A percentile compares a stretch with the other conserved stretches of the same genome.
Conservation (phyloP, 2,888 invertebrate species). For the Dryadula phaetusa region DNA sequence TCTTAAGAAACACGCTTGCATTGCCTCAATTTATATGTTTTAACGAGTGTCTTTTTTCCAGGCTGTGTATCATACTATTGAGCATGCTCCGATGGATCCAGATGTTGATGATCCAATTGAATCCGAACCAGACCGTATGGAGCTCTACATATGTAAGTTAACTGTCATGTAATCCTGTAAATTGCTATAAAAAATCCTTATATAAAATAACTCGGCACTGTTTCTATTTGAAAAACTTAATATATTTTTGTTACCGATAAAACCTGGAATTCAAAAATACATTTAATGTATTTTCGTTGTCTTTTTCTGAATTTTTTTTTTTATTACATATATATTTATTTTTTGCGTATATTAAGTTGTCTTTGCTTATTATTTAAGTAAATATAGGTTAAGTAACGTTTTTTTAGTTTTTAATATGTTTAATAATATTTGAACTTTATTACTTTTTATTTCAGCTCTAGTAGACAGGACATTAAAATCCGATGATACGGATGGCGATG, state of each 20-base stretch:
- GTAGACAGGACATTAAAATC: conserved; percentile 93
- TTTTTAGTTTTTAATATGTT: too few species aligned
- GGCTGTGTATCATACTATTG: conserved; percentile 90
- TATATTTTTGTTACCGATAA: background rate
- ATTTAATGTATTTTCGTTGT: too few species aligned
- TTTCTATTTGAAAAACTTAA: background rate
- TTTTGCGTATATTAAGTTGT: too few species aligned
- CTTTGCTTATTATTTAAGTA: too few species aligned
- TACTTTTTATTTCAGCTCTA: conserved; percentile 83
- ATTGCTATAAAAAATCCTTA: background rate
- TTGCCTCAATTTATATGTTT: background rate
- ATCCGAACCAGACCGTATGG: conserved; percentile 68
- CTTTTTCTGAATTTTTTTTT: too few species aligned
- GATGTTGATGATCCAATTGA: conserved; percentile 70
- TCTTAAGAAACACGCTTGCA: too few species aligned
- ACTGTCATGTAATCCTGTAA: background rate
- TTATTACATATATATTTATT: too few species aligned
- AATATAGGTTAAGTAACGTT: too few species aligned
- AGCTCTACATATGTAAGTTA: conserved; percentile 64
- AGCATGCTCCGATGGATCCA: conserved; percentile 80
- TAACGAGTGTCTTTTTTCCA: conserved; percentile 59
- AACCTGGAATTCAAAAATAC: background rate
- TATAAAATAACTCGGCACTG: background rate
- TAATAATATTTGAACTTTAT: background rate
- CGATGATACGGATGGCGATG: conserved; percentile 94